Percentiles rank a stretch among this genome's conserved stretches.
These are phyloP conservation scores for Drosophila sp. DNA, from an alignment of 1,140 invertebrate genomes.

Conservation along the genomic window DNA sequence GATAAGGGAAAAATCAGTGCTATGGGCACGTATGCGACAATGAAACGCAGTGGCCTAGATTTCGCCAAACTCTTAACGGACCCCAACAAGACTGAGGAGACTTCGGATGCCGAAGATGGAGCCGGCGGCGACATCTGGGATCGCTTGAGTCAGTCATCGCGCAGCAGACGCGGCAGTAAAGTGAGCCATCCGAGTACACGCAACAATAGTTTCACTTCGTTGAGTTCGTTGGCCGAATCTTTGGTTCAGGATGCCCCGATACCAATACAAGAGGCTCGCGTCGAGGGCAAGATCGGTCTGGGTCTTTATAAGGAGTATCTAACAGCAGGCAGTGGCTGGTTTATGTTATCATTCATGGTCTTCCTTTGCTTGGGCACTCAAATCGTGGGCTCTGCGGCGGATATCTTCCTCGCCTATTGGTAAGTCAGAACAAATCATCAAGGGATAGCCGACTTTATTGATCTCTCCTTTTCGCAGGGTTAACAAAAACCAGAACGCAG, in stretches of 20 bases:
- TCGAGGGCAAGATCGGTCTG: slow-evolving; percentile 60
- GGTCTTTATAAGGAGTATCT: slow-evolving; percentile 63
- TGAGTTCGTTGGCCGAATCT: slow-evolving; percentile 59
- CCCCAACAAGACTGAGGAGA: slow-evolving; percentile 52
- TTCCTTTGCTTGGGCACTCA: slow-evolving; percentile 66
- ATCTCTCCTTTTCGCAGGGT: slow-evolving; percentile 31
- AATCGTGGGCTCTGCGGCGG: slow-evolving; percentile 50
- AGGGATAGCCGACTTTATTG: background rate
- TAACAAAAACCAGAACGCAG: slow-evolving; percentile 44
- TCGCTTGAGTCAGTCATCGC: slow-evolving; percentile 47
- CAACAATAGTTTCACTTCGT: slow-evolving; percentile 58
- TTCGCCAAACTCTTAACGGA: slow-evolving; percentile 84
- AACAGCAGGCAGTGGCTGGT: slow-evolving; percentile 57
- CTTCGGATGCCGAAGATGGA: slow-evolving; percentile 27
- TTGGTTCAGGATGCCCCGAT: slow-evolving; percentile 46
- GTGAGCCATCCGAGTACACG: slow-evolving; percentile 33
- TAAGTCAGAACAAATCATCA: slow-evolving; percentile 5
- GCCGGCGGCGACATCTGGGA: slow-evolving; percentile 51
- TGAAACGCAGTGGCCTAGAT: slow-evolving; percentile 86
- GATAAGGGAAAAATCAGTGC: slow-evolving; percentile 86
- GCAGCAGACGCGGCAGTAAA: slow-evolving; percentile 54
- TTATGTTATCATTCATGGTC: slow-evolving; percentile 50
- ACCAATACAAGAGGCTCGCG: slow-evolving; percentile 47
- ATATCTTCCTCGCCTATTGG: slow-evolving; percentile 62
- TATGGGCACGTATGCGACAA: slow-evolving; percentile 86